Percentiles rank a stretch among this genome's conserved stretches.
These are phyloP conservation scores for Eristalis pertinax DNA, from an alignment of 2,888 invertebrate species.

Conservation along the genomic window DNA sequence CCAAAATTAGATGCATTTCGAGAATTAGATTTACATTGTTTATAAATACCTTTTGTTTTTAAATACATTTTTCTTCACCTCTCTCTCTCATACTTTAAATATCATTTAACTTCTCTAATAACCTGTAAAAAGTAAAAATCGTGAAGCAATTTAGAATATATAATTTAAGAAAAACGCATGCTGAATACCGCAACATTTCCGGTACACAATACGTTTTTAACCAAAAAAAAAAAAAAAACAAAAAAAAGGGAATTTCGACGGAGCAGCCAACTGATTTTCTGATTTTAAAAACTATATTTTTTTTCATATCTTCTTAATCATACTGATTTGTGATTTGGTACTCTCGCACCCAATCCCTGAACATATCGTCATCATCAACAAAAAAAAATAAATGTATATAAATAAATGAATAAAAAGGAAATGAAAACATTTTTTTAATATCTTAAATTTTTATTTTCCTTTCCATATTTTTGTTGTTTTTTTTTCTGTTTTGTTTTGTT, in stretches of 20 bases:
- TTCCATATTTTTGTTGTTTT: slow-evolving; percentile 43
- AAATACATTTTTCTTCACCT: slow-evolving; percentile 63
- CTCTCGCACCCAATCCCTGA: neutral
- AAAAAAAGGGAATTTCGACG: slow-evolving; percentile 18
- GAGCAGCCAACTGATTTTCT: slow-evolving; percentile 51
- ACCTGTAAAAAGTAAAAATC: slow-evolving; percentile 73
- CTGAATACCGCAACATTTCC: slow-evolving; percentile 32
- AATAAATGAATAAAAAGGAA: slow-evolving; percentile 46
- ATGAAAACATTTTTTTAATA: slow-evolving; percentile 69
- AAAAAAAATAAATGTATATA: slow-evolving; percentile 21
- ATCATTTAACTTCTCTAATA: slow-evolving; percentile 52
- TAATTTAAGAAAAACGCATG: neutral
- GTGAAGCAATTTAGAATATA: slow-evolving; percentile 74
- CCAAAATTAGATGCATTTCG: neutral
- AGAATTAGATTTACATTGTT: slow-evolving; percentile 18
- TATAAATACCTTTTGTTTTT: slow-evolving; percentile 70
- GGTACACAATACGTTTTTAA: neutral
- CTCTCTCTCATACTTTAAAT: slow-evolving; percentile 49
- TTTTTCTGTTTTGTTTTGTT: slow-evolving; percentile 2
- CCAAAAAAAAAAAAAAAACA: neutral
- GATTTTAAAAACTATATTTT: slow-evolving; percentile 13
- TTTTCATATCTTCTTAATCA: slow-evolving; percentile 38
- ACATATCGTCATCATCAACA: slow-evolving; percentile 43
- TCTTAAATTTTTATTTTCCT: slow-evolving; percentile 72
- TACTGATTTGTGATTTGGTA: neutral